Conservation (phyloP, 2,888 invertebrate genomes). For the Xestobium rufovillosum region DNA sequence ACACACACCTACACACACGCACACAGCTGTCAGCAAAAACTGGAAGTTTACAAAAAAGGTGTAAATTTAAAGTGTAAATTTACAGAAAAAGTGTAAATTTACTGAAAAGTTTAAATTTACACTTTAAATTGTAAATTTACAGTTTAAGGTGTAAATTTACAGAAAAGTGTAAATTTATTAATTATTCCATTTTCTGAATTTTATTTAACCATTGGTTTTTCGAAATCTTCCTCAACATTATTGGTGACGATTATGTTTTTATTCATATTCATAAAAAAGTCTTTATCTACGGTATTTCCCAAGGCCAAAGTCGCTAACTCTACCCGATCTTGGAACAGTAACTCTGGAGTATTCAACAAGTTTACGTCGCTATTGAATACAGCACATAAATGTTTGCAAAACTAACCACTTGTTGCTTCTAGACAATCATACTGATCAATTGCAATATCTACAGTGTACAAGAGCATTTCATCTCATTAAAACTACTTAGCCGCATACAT, state of each 20-base stretch:
- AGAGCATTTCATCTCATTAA: conserved; percentile 9
- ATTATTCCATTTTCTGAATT: too few species aligned
- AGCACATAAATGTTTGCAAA: conserved; percentile 11
- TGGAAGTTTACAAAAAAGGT: too few species aligned
- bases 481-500: too few species aligned
- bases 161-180: too few species aligned
- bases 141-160: too few species aligned
- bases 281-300: conserved; percentile 5
- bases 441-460: conserved; percentile 14
- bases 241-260: conserved; percentile 3
- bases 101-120: too few species aligned
- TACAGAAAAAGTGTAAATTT: too few species aligned
- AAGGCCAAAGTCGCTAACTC: conserved; percentile 9
- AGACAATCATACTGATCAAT: conserved; percentile 13
- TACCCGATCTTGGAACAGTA: conserved; percentile 6
- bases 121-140: too few species aligned
- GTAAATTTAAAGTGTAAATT: too few species aligned
- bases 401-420: conserved; percentile 10
- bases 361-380: conserved; percentile 7
- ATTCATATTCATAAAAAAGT: conserved; percentile 5
- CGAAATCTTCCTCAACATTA: conserved; percentile 5
- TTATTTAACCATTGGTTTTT: too few species aligned
- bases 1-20: too few species aligned
- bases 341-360: conserved; percentile 7
- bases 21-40: too few species aligned